Evolutionary conservation across 2,113 vertebrate genomes (phyloP), one percentile per base, ranked within the genome.

Genomic region (Salvator merianae): DNA sequence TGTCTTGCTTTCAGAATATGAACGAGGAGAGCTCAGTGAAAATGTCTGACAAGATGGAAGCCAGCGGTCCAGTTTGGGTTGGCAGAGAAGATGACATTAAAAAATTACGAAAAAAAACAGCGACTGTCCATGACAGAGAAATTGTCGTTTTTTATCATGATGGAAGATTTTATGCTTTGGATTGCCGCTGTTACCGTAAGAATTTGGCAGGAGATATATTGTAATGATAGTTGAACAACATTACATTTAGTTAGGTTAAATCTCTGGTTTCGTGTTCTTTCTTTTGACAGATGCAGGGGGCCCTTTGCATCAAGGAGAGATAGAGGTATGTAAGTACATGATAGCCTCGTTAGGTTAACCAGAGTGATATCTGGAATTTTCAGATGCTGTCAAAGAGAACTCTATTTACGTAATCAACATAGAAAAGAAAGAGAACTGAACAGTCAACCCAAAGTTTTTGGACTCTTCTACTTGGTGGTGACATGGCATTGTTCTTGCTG

Each of bases 171-270:
- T 96, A 98, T 38, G 98, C 98, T 73, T 77, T 99, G 92, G 98
- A 99, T 81, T 96, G 96, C 68, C 97, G 97, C 83, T 99, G 98
- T 91, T 98, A 99, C 89, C 98, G 98, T 99, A 95, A 98, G 98
- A 89, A 85, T 55, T 80, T 91, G 93, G 65, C 18, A 75, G 20
- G 1, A 78, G 2, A 53, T 18, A 36, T 20, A n/a, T 88, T n/a
- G 76, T 83, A 40, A 0, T 83, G 2, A 83, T 86, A 90, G 24
- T 86, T 55, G 22, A 28, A 59, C 79, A 79, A 36, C 34, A 50
- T 79, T 28, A 43, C 79, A 85, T 55, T 88, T 85, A 88, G 47
- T 1, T 1, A 38, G 14, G 28, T 10, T 47, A 24, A 76, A 20
- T 30, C 28, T 36, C 59, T 69, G n/a, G 86, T 85, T 55, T 77